Evolutionary conservation across 2,113 vertebrate species (phyloP), one percentile per base, ranked within the genome.

Genomic region (Fulmarus glacialis): DNA sequence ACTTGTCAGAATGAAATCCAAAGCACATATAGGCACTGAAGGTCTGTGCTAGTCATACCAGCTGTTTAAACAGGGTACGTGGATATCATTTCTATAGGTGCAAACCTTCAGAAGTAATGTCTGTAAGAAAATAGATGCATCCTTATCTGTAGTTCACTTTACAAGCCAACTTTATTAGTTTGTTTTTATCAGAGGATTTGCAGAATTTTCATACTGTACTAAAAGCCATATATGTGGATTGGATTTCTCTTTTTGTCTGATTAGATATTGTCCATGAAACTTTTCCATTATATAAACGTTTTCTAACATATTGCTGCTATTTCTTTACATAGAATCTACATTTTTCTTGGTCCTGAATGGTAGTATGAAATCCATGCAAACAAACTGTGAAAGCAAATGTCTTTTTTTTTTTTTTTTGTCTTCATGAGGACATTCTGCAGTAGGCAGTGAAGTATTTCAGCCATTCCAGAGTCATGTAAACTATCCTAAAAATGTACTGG

Each of bases 381-480:
- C n/a, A 92, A 94, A 95, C n/a, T 45, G 22, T 23, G 52, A 91
- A 96, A 96, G 53, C 81, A 80, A 95, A 68, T 67, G 40, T 29
- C 40, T 36, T 43, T 85, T 63, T 52, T 89, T 62, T 34, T 38
- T n/a, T 21, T 32, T 47, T 89, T 55, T 63, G 56, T 50, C 40
- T 92, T 98, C 71, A 94, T 97, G 94, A 97, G 71, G 84, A 82
- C 96, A 98, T 98, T 98, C 92, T 96, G 72, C 87, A 90, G 98
- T 98, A 97, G 98, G 97, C 85, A 52, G 95, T 90, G 79, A 93
- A 98, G 97, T 98, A 99, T 99, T 98, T 98, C 97, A 98, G 96
- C 85, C 92, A 98, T 98, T 98, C 97, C 94, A 75, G 85, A 97
- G 98, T 96, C 97, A 99, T 98, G 97, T 97, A 97, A 99, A 98